Conservation (phyloP, 2,113 vertebrate species). For the Butastur rufipennis region DNA sequence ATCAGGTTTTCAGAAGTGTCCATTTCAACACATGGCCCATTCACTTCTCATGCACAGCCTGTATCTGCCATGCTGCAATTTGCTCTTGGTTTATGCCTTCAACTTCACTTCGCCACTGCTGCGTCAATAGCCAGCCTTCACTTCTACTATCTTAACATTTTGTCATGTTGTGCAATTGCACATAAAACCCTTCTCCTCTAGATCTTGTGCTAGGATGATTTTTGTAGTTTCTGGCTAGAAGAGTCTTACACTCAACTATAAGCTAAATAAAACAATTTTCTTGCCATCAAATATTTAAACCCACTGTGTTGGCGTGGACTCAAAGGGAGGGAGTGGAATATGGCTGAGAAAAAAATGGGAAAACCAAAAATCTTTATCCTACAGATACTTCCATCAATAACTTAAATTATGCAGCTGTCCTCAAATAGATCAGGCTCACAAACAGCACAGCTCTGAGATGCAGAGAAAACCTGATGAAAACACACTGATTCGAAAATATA, state of each 20-base stretch:
- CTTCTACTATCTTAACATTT: background rate
- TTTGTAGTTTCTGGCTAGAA: constrained; percentile 12
- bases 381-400: constrained; percentile 60
- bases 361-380: constrained; percentile 55
- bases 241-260: constrained; percentile 29
- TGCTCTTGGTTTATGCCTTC: background rate
- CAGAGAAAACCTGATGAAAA: constrained; percentile 60
- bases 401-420: constrained; percentile 65
- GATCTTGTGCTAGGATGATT: constrained; percentile 10
- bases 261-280: constrained; percentile 59
- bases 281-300: constrained; percentile 63
- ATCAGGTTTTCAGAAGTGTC: background rate
- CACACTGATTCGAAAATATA: constrained; percentile 61
- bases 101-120: background rate
- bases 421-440: constrained; percentile 37
- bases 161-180: background rate
- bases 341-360: constrained; percentile 42
- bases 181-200: background rate
- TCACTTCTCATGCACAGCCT: background rate
- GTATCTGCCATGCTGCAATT: background rate
- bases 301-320: background rate
- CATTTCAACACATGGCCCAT: background rate
- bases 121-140: background rate
- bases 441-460: constrained; percentile 51
- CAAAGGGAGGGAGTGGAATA: constrained; percentile 2